These are phyloP conservation scores for Yponomeuta evonymella DNA, from an alignment of 2,888 invertebrate genomes.

Conservation along the genomic window DNA sequence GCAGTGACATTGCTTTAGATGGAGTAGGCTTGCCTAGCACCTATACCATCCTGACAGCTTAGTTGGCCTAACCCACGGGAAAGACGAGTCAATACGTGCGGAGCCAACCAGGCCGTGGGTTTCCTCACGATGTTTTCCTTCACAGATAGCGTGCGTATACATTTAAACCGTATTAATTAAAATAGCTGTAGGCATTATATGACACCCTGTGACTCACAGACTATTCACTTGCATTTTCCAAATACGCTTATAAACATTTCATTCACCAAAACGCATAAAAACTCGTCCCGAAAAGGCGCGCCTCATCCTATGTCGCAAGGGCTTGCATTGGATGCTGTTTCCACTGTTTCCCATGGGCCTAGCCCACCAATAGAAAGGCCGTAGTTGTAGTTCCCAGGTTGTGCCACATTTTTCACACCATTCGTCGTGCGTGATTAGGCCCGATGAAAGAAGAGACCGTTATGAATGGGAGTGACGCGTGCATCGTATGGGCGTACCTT, in stretches of 20 bases:
- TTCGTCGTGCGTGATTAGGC: constrained; percentile 49
- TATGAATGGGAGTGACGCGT: constrained; percentile 32
- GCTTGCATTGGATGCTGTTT: constrained; percentile 21
- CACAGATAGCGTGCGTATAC: not conserved
- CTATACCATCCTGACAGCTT: too few relatives aligned
- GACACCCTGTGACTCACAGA: not conserved
- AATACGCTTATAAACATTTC: not conserved
- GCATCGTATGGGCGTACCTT: not conserved
- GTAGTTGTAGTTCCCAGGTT: constrained; percentile 1
- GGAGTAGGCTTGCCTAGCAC: too few relatives aligned
- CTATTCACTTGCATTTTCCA: not conserved
- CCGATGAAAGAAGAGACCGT: constrained; percentile 41
- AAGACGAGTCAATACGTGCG: too few relatives aligned
- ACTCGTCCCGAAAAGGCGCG: constrained; percentile 15
- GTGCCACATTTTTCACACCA: constrained; percentile 59
- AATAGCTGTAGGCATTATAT: too few relatives aligned
- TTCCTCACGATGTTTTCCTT: not conserved
- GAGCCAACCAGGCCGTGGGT: too few relatives aligned
- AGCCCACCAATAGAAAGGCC: constrained; percentile 43
- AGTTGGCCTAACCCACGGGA: too few relatives aligned
- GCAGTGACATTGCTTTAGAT: too few relatives aligned
- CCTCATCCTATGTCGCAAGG: constrained; percentile 25
- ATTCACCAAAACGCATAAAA: not conserved
- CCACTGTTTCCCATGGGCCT: constrained; percentile 53
- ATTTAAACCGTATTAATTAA: not conserved